Evolutionary conservation across 2,113 vertebrate genomes (phyloP), one percentile per base, ranked within the genome.

Genomic region (Megaceryle torquata): DNA sequence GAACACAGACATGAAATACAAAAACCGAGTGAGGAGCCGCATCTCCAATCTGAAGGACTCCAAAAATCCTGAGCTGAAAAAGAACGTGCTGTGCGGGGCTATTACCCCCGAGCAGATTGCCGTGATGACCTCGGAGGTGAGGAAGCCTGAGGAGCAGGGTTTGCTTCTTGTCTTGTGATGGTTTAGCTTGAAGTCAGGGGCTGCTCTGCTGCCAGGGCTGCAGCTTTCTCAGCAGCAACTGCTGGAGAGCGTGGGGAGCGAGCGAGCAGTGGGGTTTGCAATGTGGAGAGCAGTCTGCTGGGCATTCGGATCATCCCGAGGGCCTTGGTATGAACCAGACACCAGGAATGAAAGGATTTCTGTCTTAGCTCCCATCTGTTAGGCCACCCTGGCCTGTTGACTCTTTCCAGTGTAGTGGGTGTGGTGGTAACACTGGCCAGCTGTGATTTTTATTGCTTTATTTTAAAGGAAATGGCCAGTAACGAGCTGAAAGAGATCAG

Each of bases 1-100:
- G 91, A 98, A 98, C 69, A 99, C 99, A 0, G 99, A 99, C 89
- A 98, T 99, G 91, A 99, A 99, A 60, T 99, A 99, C 88, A 99
- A 99, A 93, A 97, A 98, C 60, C 98, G 99, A 0, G 98, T 99
- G 37, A 98, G 99, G 88, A 99, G 99, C 97, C 98, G 99, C 29
- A 99, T 99, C 96, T 99, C 99, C 31, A 99, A 99, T 91, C 98
- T 99, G 80, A 99, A 99, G 97, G 99, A 99, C 86, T 98, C 99
- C 85, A 99, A 99, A 97, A 99, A 99, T 39, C 99, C 99, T 0
- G 98, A 98, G 53, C 98, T 99, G 93, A 98, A 99, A 5, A 98
- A 98, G 19, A 99, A 98, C 0, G 99, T 99, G 44, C 97, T 99
- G 28, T 98, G 98, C 53, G 99, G 99, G 4, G 98, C 97, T 89